A percentile compares a stretch with the other conserved stretches of the same genome.
These are phyloP conservation scores for Avahi laniger DNA, from an alignment of 2,797 vertebrate genomes.

Conservation along the genomic window DNA sequence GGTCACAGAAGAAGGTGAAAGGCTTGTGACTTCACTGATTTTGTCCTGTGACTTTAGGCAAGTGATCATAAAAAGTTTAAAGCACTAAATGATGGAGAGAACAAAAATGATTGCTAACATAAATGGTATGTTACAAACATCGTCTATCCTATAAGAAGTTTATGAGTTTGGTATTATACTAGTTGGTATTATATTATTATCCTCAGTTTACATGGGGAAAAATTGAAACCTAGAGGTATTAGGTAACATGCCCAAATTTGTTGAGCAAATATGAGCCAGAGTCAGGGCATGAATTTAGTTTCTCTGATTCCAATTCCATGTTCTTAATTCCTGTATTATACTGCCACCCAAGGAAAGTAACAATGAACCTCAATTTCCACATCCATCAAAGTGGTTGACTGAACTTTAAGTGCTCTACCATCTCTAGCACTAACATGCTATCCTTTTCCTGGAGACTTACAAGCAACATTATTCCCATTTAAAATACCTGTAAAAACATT, in stretches of 20 bases:
- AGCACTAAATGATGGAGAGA: neutral
- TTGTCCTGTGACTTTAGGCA: neutral
- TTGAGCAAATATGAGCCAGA: neutral
- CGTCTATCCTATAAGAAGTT: neutral
- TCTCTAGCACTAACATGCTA: neutral
- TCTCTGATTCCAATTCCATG: neutral
- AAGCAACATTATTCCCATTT: neutral
- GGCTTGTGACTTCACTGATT: neutral
- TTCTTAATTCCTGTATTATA: neutral
- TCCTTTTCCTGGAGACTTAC: slow-evolving; percentile 58
- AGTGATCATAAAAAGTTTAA: neutral
- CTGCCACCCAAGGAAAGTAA: neutral
- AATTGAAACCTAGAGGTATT: neutral
- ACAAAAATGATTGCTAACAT: neutral
- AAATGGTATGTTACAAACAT: neutral
- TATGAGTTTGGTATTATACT: neutral
- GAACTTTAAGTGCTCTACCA: neutral
- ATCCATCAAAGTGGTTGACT: neutral
- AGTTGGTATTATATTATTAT: neutral
- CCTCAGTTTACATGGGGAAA: neutral
- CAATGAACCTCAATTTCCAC: neutral
- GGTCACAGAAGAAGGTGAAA: neutral
- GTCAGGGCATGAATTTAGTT: neutral
- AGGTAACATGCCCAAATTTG: neutral
- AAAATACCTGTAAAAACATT: slow-evolving; percentile 56